Evolutionary conservation across 2,888 invertebrate species (phyloP), one percentile per base, ranked within the genome.

Genomic region (Acanthosoma haemorrhoidale): DNA sequence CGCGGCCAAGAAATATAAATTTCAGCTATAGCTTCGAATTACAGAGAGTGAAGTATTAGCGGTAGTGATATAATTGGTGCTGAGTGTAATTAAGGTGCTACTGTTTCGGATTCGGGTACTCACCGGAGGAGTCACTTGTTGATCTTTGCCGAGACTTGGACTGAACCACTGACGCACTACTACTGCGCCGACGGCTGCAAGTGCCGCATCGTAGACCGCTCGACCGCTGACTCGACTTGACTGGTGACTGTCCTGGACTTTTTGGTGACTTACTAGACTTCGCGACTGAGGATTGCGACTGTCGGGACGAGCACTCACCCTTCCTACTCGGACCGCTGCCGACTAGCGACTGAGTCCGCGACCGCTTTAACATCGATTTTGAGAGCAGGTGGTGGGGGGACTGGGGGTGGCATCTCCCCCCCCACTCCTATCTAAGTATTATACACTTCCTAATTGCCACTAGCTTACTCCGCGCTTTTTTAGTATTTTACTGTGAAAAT

Each of bases 381-480:
- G 39, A 64, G 64, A 64, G 64, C 64, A 64, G 41, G 64, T 64
- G 64, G 64, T 39, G 64, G 64, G 25, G 64, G 25, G 29, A 25
- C 11, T 18, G 38, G 38, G 38, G 6, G 15, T 3, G 21, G 16
- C 58, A 5, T 4, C 58, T 25, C 41, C 58, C 21, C 38, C 39
- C 25, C 39, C 15, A 41, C 29, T 39, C 38, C 64, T 39, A 16
- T 58, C 13, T 29, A 64, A 39, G 41, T 41, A 64, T 64, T 64
- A 64, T 64, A 64, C 64, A 38, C 64, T 64, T 29, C 43, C 34
- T 64, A 64, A 64, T 64, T 64, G 64, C 64, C 64, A 64, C 64
- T 64, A 64, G 41, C 60, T 34, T 60, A 34, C 60, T 34, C 21
- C 18, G 60, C 18, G 41, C 5, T 13, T 36, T 60, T 60, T 34